These are phyloP conservation scores for Tinea trinotella DNA, from an alignment of 2,888 invertebrate genomes.

Conservation along the genomic window DNA sequence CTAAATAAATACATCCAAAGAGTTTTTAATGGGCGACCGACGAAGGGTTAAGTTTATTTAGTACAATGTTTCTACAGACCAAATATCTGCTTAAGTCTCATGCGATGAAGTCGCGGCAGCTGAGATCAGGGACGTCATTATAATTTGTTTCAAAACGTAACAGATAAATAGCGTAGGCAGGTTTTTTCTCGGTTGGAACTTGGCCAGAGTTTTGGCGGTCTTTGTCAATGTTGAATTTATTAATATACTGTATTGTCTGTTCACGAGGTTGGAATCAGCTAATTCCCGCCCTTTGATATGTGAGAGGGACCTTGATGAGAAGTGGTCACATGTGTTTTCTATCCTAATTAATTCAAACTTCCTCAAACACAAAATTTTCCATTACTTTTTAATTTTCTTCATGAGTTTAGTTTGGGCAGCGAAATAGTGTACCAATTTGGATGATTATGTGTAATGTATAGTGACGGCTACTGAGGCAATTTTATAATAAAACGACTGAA, in stretches of 20 bases:
- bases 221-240: slow-evolving; percentile 72
- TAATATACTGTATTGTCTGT: slow-evolving; percentile 55
- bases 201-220: slow-evolving; percentile 68
- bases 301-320: slow-evolving; percentile 7
- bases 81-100: background rate
- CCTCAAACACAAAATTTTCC: background rate
- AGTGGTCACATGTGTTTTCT: background rate
- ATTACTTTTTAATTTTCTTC: too few species aligned
- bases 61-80: background rate
- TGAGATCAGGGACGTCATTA: slow-evolving; percentile 7
- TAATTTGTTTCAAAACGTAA: slow-evolving; percentile 13
- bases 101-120: background rate
- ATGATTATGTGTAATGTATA: too few species aligned
- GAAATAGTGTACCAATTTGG: too few species aligned
- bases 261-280: slow-evolving; percentile 11
- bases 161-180: slow-evolving; percentile 31
- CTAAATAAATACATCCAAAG: too few species aligned
- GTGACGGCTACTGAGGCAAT: too few species aligned
- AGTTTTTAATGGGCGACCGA: too few species aligned
- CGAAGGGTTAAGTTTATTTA: background rate
- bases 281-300: slow-evolving; percentile 20
- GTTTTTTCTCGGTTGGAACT: slow-evolving; percentile 51
- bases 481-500: too few species aligned
- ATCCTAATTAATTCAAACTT: background rate
- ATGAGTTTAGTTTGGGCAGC: too few species aligned